Evolutionary conservation across 2,888 invertebrate genomes (phyloP).

Genomic region (Cistogaster globosa): DNA sequence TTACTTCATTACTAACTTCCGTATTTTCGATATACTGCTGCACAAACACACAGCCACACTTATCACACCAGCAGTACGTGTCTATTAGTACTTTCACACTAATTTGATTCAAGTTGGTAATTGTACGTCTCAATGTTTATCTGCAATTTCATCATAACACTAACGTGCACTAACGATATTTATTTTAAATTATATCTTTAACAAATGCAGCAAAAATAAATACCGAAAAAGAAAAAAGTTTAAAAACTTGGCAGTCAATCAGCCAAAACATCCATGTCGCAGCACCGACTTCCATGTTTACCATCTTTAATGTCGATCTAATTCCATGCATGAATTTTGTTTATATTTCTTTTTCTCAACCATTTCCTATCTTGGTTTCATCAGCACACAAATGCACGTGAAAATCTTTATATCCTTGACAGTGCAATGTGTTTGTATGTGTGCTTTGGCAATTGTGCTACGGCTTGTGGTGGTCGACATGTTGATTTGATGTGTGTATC

Average conservation of each 20-base stretch:
- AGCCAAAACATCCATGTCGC: slow-evolving; percentile 39
- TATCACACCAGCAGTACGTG: slow-evolving; percentile 28
- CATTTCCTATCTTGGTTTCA: not conserved
- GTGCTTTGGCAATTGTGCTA: not conserved
- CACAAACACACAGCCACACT: too few species aligned
- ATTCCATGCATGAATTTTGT: slow-evolving; percentile 41
- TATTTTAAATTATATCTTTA: slow-evolving; percentile 64
- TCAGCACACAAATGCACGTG: not conserved
- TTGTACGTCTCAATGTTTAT: not conserved
- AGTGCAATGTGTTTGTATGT: slow-evolving; percentile 22
- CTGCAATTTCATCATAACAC: slow-evolving; percentile 52
- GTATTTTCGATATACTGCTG: slow-evolving; percentile 49
- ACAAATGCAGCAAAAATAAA: slow-evolving; percentile 64
- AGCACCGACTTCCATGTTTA: slow-evolving; percentile 41
- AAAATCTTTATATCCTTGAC: slow-evolving; percentile 60
- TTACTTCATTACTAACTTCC: slow-evolving; percentile 70
- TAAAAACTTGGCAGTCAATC: slow-evolving; percentile 17
- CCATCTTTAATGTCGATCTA: slow-evolving; percentile 39
- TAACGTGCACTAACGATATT: slow-evolving; percentile 66
- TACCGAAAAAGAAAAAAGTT: not conserved
- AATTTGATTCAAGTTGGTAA: slow-evolving; percentile 10
- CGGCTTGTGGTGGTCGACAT: too few species aligned
- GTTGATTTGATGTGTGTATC: not conserved
- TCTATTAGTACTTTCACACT: slow-evolving; percentile 12
- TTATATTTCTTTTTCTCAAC: not conserved